Evolutionary conservation across 2,888 invertebrate species (phyloP), one percentile per base, ranked within the genome.

Genomic region (Euzetes globulus): DNA sequence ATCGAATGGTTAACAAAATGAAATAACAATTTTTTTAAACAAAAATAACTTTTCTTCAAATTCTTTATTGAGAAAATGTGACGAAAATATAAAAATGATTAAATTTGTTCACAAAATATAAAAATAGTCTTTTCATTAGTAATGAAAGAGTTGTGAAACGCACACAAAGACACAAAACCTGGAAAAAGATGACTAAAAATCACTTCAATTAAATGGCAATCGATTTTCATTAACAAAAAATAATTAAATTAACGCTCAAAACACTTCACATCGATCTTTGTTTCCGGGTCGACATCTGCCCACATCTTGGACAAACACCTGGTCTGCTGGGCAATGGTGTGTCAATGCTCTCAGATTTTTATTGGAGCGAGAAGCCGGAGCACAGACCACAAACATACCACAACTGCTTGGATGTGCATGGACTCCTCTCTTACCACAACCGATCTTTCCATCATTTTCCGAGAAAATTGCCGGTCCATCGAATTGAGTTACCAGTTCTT

Each of bases 331-430:
- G 76, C 79, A 79, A 72, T 79, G 76, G 52, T 79, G 78, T 19
- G 77, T 76, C 15, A 79, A 76, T 9, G 79, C 77, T 29, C 77
- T 76, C 29, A 79, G 55, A 7, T 71, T 75, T 60, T 77, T 72
- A 11, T 72, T 75, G 22, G 33, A 65, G 5, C 79, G 60, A 11
- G 77, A 77, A 33, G 76, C 73, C 11, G 79, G 79, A 11, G 93
- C 92, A 83, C 94, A 94, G 25, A 91, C 91, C 80, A 94, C 92
- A 82, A 94, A 94, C 83, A 92, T 92, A 83, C 89, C 90, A 83
- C 94, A 94, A 0, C 91, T 92, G 19, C 88, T 86, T 1, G 94
- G 94, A 84, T 94, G 94, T 0, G 93, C 91, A 84, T 93, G 94
- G 82, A 91, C 93, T 52, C 94, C 94, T 79, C 91, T 90, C 82